Conservation (phyloP, 2,888 invertebrate species). For the Sceliomorpha sp. region DNA sequence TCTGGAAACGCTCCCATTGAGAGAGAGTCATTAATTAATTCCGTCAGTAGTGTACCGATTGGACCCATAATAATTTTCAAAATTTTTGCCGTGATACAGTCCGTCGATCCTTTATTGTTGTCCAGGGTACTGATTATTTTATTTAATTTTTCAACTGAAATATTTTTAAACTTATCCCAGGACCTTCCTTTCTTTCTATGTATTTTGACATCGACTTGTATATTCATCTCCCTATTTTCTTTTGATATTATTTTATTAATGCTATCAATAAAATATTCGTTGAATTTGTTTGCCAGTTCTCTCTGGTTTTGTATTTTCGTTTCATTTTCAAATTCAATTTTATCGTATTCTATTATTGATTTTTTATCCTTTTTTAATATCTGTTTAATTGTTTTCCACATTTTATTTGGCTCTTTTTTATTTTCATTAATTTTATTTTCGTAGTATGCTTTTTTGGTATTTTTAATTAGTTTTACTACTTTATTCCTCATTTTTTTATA, state of each 20-base stretch:
- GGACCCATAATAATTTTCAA: conserved; percentile 8
- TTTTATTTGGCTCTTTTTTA: conserved; percentile 4
- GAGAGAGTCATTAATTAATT: conserved; percentile 7
- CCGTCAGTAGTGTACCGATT: too few relatives aligned
- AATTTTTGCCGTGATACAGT: conserved; percentile 8
- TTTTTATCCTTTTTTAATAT: conserved; percentile 8
- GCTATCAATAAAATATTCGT: conserved; percentile 16
- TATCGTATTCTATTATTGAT: conserved; percentile 3
- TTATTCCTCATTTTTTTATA: conserved; percentile 15
- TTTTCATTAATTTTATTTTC: conserved; percentile 4
- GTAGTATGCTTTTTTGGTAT: conserved; percentile 12
- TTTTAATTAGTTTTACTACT: conserved; percentile 1
- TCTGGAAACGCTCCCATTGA: neutral
- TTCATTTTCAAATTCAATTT: conserved; percentile 9
- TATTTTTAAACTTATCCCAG: conserved; percentile 17
- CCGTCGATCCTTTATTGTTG: conserved; percentile 10
- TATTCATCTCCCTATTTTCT: neutral
- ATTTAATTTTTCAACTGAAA: neutral
- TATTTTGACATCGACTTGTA: too few relatives aligned
- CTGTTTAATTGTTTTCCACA: conserved; percentile 6
- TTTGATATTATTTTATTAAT: conserved; percentile 4
- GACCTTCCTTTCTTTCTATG: neutral
- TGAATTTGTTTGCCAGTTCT: conserved; percentile 20
- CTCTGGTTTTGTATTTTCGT: conserved; percentile 1
- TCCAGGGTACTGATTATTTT: conserved; percentile 12